These are phyloP conservation scores for Pangasius krempfi DNA, from an alignment of 2,797 vertebrate species.

Conservation along the genomic window DNA sequence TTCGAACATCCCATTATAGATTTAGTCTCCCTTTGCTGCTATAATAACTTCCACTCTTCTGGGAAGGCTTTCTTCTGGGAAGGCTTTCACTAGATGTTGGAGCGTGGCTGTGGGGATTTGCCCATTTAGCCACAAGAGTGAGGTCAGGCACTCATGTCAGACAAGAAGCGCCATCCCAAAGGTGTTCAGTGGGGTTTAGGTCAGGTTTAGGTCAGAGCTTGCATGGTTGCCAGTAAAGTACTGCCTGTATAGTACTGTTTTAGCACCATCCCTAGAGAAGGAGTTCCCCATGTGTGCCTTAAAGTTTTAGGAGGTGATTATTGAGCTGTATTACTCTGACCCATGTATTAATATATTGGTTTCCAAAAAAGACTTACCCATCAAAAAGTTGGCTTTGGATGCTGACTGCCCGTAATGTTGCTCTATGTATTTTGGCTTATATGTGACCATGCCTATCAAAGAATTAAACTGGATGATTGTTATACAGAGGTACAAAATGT, in stretches of 20 bases:
- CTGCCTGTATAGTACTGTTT: too few relatives aligned
- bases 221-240: background rate
- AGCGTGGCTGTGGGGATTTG: too few relatives aligned
- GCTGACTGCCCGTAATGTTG: constrained; percentile 92
- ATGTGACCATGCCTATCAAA: constrained; percentile 95
- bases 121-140: too few relatives aligned
- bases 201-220: background rate
- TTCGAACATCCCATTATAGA: background rate
- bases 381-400: constrained; percentile 91
- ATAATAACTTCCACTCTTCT: too few relatives aligned
- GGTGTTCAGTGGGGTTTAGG: background rate
- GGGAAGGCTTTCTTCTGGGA: too few relatives aligned
- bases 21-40: too few relatives aligned
- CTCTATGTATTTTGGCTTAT: constrained; percentile 95
- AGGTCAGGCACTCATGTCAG: too few relatives aligned
- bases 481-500: constrained; percentile 86
- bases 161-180: too few relatives aligned
- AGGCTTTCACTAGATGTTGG: too few relatives aligned
- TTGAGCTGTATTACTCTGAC: background rate
- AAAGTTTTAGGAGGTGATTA: background rate
- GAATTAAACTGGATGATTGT: constrained; percentile 93
- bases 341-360: background rate
- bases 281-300: background rate
- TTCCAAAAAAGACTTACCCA: constrained; percentile 76
- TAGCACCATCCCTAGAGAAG: background rate